Percentiles rank a stretch among this genome's conserved stretches.
phyloP scores from a whole-genome alignment of 2,797 vertebrate genomes.

The Pangasius larnaudii region DNA sequence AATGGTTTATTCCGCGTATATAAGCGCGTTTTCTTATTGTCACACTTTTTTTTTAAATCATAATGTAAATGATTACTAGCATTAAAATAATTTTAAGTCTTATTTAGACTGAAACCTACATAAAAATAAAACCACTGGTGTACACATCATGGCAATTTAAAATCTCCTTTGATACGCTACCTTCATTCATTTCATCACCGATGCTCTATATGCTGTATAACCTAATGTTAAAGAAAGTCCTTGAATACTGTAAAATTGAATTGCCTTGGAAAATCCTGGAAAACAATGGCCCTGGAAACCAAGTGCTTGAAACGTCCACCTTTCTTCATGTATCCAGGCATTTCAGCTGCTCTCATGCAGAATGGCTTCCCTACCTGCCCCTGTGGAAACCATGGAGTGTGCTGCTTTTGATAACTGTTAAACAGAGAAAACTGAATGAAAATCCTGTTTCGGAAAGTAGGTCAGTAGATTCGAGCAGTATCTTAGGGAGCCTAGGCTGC shows the following conservation, averaged over 20 bases:
- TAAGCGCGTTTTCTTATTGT: background rate
- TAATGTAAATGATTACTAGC: background rate
- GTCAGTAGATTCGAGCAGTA: conserved; percentile 68
- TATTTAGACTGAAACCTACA: background rate
- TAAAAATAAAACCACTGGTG: background rate
- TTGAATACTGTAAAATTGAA: background rate
- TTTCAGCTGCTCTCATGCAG: background rate
- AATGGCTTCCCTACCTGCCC: conserved; percentile 16
- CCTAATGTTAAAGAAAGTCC: background rate
- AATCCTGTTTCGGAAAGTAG: conserved; percentile 72
- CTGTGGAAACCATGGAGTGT: background rate
- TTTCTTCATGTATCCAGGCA: background rate
- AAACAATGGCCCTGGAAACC: background rate
- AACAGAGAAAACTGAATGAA: conserved; percentile 56
- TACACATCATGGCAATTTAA: background rate
- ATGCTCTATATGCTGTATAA: background rate
- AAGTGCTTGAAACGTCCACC: background rate
- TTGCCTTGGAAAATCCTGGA: background rate
- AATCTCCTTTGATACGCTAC: background rate
- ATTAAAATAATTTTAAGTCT: no score
- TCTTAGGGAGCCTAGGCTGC: conserved; percentile 39
- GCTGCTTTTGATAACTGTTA: conserved; percentile 43
- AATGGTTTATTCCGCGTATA: background rate
- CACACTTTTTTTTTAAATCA: background rate
- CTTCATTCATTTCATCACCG: background rate